These are phyloP conservation scores for Melanargia galathea DNA, from an alignment of 2,888 invertebrate species.

Conservation along the genomic window DNA sequence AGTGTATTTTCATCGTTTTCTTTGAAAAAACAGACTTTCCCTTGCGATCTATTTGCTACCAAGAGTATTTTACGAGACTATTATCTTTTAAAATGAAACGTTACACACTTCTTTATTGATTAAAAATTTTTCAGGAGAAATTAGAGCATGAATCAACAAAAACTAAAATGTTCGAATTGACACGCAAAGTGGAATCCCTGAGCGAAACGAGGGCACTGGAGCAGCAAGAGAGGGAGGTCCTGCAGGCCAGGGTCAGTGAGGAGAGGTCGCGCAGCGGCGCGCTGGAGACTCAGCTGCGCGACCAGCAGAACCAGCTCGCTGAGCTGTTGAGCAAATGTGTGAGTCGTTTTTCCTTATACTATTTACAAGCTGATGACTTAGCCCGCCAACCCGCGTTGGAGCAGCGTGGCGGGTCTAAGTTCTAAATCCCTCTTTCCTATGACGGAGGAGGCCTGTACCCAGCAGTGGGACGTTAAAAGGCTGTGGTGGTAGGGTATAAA, in stretches of 20 bases:
- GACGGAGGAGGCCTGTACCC: too few relatives aligned
- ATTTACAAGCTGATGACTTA: neutral
- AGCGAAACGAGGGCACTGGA: conserved; percentile 53
- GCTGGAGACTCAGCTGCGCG: conserved; percentile 80
- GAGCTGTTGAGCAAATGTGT: conserved; percentile 84
- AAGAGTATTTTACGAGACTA: too few relatives aligned
- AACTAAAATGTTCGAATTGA: conserved; percentile 51
- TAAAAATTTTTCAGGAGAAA: conserved; percentile 56
- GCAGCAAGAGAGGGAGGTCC: conserved; percentile 59
- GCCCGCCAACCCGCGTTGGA: too few relatives aligned
- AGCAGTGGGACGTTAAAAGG: too few relatives aligned
- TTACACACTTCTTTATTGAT: neutral
- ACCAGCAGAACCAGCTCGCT: conserved; percentile 75
- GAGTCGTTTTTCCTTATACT: conserved; percentile 38
- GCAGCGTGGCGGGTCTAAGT: too few relatives aligned
- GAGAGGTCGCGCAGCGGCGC: conserved; percentile 62
- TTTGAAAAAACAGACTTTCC: too few relatives aligned
- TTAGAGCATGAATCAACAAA: conserved; percentile 59
- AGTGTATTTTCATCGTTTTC: too few relatives aligned
- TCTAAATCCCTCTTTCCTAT: too few relatives aligned
- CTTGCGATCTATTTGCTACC: too few relatives aligned
- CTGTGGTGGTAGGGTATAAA: too few relatives aligned
- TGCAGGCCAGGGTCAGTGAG: conserved; percentile 67
- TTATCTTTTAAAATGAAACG: neutral
- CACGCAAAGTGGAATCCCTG: conserved; percentile 52